Percentiles rank a stretch among this genome's conserved stretches.
phyloP scores from a whole-genome alignment of 2,797 vertebrate species.

The Pangasius macronema region DNA sequence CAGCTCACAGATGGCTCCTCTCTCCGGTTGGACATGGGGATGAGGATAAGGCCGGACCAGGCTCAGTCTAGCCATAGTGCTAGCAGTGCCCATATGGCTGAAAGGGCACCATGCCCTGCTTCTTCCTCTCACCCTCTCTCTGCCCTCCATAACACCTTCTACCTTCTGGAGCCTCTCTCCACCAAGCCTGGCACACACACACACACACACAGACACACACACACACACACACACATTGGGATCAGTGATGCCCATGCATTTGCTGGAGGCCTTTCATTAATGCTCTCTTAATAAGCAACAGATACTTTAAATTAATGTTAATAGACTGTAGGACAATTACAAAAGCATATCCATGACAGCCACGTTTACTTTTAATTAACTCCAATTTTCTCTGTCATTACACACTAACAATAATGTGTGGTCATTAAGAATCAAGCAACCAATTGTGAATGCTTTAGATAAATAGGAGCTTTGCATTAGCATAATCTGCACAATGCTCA shows the following conservation, averaged over 20 bases:
- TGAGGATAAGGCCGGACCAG: conserved; percentile 39
- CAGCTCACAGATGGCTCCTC: conserved; percentile 58
- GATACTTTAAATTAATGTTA: conserved; percentile 36
- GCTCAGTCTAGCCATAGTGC: conserved; percentile 43
- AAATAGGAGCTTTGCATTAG: not conserved
- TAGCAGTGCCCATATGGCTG: conserved; percentile 58
- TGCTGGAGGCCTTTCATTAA: conserved; percentile 42
- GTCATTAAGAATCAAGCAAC: conserved; percentile 3
- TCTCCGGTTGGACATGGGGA: conserved; percentile 50
- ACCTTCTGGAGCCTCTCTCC: conserved; percentile 64
- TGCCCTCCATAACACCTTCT: conserved; percentile 68
- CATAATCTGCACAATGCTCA: conserved; percentile 27
- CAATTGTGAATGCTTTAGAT: conserved; percentile 4
- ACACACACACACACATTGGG: not conserved
- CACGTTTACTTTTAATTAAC: conserved; percentile 28
- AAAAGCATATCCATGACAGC: conserved; percentile 17
- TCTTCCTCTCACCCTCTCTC: conserved; percentile 66
- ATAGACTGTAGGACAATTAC: conserved; percentile 8
- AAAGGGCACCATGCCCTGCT: conserved; percentile 56
- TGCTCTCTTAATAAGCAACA: conserved; percentile 40
- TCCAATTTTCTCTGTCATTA: conserved; percentile 30
- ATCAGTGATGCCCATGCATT: not conserved
- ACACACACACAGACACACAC: conserved; percentile 32
- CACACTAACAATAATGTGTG: conserved; percentile 18
- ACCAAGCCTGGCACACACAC: conserved; percentile 50